A percentile compares a stretch with the other conserved stretches of the same genome.
Conservation (phyloP, 37 sponge, comb jelly and placozoan species). For the Dysidea cf. avara region DNA sequence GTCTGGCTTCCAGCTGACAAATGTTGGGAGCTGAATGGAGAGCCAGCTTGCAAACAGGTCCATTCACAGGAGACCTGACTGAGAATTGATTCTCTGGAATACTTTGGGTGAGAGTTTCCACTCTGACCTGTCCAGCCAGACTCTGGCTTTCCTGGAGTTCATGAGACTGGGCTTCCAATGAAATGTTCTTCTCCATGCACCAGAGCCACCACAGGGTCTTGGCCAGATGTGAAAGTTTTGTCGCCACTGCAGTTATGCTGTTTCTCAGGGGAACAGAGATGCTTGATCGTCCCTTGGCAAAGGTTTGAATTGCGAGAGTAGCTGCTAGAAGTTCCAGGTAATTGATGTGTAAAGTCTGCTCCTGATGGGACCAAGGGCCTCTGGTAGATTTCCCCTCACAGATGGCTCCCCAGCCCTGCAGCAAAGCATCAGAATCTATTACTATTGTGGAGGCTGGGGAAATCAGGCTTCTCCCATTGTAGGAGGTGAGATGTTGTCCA, state of each 20-base stretch:
- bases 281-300: background rate
- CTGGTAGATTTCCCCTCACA: slow-evolving; percentile 5
- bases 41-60: slow-evolving; percentile 7
- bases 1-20: no score
- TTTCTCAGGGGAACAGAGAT: slow-evolving; percentile 12
- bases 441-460: no score
- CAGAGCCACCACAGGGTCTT: slow-evolving; percentile 31
- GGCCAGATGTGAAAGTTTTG: slow-evolving; percentile 14
- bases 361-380: slow-evolving; percentile 18
- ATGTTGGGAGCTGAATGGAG: slow-evolving; percentile 24
- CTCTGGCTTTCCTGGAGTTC: slow-evolving; percentile 11
- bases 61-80: background rate
- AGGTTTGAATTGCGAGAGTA: slow-evolving; percentile 30
- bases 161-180: slow-evolving; percentile 9
- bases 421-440: no score
- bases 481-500: background rate
- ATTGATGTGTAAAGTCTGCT: slow-evolving; percentile 8
- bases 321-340: no score
- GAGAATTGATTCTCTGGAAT: no score
- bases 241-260: slow-evolving; percentile 27
- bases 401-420: slow-evolving; percentile 42
- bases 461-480: slow-evolving; percentile 6
- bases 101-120: slow-evolving; percentile 8
- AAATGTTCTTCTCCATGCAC: slow-evolving; percentile 19
- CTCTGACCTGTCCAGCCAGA: slow-evolving; percentile 1